A percentile compares a stretch with the other conserved stretches of the same genome.
phyloP scores from a whole-genome alignment of 1,140 invertebrate species.

The Drosophila melanica region DNA sequence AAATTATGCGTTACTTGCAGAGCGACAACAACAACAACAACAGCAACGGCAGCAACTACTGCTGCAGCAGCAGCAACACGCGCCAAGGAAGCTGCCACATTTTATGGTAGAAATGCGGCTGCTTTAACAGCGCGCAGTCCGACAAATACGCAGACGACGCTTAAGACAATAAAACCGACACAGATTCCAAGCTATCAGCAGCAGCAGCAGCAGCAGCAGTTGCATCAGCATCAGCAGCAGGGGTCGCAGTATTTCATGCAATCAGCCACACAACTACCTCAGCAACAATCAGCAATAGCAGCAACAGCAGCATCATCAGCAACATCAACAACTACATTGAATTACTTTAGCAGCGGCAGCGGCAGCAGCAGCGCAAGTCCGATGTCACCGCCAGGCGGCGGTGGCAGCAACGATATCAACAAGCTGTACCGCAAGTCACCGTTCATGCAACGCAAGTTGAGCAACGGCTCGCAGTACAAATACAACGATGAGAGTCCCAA shows the following conservation, averaged over 20 bases:
- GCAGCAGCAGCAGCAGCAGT: slow-evolving; percentile 45
- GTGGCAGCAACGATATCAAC: slow-evolving; percentile 47
- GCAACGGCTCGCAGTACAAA: slow-evolving; percentile 66
- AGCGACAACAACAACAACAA: slow-evolving; percentile 24
- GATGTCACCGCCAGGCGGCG: slow-evolving; percentile 39
- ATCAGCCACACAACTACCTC: slow-evolving; percentile 81
- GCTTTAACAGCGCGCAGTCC: slow-evolving; percentile 31
- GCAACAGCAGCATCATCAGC: slow-evolving; percentile 10
- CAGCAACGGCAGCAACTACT: slow-evolving; percentile 26
- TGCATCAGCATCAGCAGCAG: slow-evolving; percentile 33
- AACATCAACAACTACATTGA: slow-evolving; percentile 38
- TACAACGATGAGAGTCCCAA: slow-evolving; percentile 77
- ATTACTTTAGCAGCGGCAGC: slow-evolving; percentile 53
- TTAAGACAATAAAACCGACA: slow-evolving; percentile 73
- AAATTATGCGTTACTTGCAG: slow-evolving; percentile 37
- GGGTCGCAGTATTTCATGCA: slow-evolving; percentile 72
- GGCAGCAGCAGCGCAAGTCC: slow-evolving; percentile 30
- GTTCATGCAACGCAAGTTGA: slow-evolving; percentile 78
- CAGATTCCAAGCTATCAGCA: slow-evolving; percentile 80
- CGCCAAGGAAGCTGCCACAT: slow-evolving; percentile 32
- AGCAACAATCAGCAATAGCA: slow-evolving; percentile 20
- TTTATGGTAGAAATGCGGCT: background rate
- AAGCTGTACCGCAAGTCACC: slow-evolving; percentile 81
- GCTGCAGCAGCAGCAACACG: slow-evolving; percentile 23
- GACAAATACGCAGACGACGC: slow-evolving; percentile 9